Conservation (phyloP, 2,113 vertebrate species). For the Lynx canadensis region DNA sequence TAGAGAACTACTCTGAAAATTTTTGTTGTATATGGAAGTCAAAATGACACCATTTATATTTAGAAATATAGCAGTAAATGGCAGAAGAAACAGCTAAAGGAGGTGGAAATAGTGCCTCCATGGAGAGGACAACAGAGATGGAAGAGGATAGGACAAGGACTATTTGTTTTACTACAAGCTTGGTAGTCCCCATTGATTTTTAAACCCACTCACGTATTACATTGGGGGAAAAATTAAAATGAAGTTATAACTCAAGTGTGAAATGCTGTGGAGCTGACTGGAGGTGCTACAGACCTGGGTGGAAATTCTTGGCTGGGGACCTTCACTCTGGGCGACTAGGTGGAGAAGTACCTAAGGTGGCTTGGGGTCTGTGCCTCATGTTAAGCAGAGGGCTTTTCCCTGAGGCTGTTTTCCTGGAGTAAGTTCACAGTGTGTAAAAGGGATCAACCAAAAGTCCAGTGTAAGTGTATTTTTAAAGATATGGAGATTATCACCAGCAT, state of each 20-base stretch:
- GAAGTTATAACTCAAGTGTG: background rate
- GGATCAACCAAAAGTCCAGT: background rate
- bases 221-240: conserved; percentile 1
- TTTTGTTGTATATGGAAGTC: background rate
- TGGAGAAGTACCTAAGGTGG: background rate
- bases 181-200: background rate
- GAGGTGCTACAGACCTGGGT: no score
- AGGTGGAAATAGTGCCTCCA: background rate
- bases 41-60: background rate
- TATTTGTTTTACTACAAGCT: background rate
- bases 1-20: background rate
- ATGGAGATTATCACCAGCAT: background rate
- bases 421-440: background rate
- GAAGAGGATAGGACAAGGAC: background rate
- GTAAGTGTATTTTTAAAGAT: conserved; percentile 2
- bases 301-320: background rate
- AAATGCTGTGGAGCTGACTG: background rate
- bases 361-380: background rate
- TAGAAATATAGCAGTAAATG: background rate
- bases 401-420: background rate
- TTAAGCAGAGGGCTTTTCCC: background rate
- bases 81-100: background rate
- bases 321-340: background rate
- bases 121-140: background rate
- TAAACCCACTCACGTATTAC: background rate